phyloP scores from a whole-genome alignment of 2,113 vertebrate genomes.

The Reinhardtius hippoglossoides region DNA sequence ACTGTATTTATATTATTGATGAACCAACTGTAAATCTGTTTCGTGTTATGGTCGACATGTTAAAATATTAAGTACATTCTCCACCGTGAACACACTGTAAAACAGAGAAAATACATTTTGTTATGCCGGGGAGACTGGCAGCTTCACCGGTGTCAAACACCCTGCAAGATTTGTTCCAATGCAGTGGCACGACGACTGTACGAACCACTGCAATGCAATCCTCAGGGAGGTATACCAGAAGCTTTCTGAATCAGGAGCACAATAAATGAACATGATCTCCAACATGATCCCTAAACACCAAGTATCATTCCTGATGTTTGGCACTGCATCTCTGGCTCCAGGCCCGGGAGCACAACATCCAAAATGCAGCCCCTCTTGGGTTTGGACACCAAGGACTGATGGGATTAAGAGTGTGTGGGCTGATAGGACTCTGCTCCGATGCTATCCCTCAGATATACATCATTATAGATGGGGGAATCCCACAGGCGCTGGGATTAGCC shows the following conservation, averaged over 20 bases:
- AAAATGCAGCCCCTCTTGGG: slow-evolving; percentile 48
- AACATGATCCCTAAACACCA: slow-evolving; percentile 62
- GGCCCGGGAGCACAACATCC: slow-evolving; percentile 53
- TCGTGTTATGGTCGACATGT: slow-evolving; percentile 38
- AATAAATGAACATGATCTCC: slow-evolving; percentile 65
- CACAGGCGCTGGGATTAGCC: slow-evolving; percentile 74
- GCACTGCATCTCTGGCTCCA: slow-evolving; percentile 44
- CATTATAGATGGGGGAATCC: slow-evolving; percentile 76
- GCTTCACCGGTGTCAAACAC: slow-evolving; percentile 14
- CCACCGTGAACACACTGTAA: slow-evolving; percentile 21
- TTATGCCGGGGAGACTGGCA: slow-evolving; percentile 19
- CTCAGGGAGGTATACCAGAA: slow-evolving; percentile 23
- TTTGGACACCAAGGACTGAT: slow-evolving; percentile 73
- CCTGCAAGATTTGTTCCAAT: slow-evolving; percentile 31
- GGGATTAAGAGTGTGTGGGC: slow-evolving; percentile 78
- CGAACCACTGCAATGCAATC: slow-evolving; percentile 47
- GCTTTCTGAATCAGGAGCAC: slow-evolving; percentile 41
- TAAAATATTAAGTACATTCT: slow-evolving; percentile 58
- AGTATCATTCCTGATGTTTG: slow-evolving; percentile 51
- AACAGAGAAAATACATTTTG: slow-evolving; percentile 24
- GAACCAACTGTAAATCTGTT: slow-evolving; percentile 33
- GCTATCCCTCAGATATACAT: slow-evolving; percentile 78
- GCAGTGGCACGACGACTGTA: slow-evolving; percentile 29
- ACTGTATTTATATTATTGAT: slow-evolving; percentile 49
- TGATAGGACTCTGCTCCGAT: slow-evolving; percentile 76